Conservation (phyloP, 2,113 vertebrate species). For the Perca fluviatilis region DNA sequence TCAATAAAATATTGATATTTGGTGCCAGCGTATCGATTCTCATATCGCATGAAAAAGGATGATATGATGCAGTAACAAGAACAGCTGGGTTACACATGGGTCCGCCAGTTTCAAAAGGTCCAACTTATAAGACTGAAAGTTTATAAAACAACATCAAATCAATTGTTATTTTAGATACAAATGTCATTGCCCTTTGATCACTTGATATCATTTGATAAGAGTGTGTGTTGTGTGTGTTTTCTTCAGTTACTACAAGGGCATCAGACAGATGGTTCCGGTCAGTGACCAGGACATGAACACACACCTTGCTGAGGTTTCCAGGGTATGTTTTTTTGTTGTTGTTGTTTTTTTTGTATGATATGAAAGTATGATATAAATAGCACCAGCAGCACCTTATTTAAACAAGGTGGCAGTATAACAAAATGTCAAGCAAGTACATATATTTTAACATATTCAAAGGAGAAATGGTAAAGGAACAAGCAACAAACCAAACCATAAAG, state of each 20-base stretch:
- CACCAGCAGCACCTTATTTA: too few relatives aligned
- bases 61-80: neutral
- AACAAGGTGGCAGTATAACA: too few relatives aligned
- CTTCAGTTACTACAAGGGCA: slow-evolving; percentile 92
- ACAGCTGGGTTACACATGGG: neutral
- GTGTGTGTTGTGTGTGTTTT: slow-evolving; percentile 18
- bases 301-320: slow-evolving; percentile 95
- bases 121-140: neutral
- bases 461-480: too few relatives aligned
- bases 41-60: too few relatives aligned
- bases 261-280: slow-evolving; percentile 95
- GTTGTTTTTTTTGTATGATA: too few relatives aligned
- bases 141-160: neutral
- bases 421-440: too few relatives aligned
- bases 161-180: neutral
- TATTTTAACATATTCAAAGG: too few relatives aligned
- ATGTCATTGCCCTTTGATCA: neutral
- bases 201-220: neutral
- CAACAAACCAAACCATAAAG: too few relatives aligned
- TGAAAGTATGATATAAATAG: too few relatives aligned
- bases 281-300: slow-evolving; percentile 99
- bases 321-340: slow-evolving; percentile 79
- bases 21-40: too few relatives aligned
- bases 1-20: too few relatives aligned
- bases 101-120: neutral